Percentiles rank a stretch among this genome's conserved stretches.
Conservation (phyloP, 2,888 invertebrate species). For the Pseudococcus longispinus region DNA sequence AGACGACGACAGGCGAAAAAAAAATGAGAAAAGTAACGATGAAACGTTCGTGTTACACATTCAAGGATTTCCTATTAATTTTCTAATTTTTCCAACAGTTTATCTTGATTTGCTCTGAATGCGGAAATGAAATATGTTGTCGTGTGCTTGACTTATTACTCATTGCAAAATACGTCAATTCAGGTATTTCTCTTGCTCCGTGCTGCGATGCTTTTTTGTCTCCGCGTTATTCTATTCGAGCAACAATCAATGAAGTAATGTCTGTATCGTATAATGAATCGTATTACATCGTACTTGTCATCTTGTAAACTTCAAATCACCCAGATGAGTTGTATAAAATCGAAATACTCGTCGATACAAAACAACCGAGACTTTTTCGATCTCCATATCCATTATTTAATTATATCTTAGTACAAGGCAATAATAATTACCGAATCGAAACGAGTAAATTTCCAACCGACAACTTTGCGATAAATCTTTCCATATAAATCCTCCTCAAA, state of each 20-base stretch:
- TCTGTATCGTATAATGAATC: neutral
- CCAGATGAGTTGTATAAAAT: neutral
- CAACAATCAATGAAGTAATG: neutral
- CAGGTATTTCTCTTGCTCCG: neutral
- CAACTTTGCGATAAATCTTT: too few species aligned
- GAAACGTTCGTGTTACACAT: neutral
- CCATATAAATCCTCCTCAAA: too few species aligned
- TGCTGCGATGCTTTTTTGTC: neutral
- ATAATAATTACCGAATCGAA: too few species aligned
- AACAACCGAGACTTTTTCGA: neutral
- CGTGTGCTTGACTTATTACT: slow-evolving; percentile 39
- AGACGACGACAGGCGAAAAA: neutral
- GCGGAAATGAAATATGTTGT: slow-evolving; percentile 29
- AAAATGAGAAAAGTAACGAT: neutral
- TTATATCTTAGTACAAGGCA: neutral
- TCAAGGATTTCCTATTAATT: slow-evolving; percentile 39
- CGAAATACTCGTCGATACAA: neutral
- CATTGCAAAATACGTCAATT: slow-evolving; percentile 24
- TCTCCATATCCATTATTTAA: neutral
- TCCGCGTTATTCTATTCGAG: neutral
- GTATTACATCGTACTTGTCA: neutral
- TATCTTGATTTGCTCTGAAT: neutral
- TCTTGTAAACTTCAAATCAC: neutral
- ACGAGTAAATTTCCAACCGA: too few species aligned
- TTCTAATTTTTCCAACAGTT: slow-evolving; percentile 33